phyloP scores from a whole-genome alignment of 2,888 invertebrate genomes.

The Synergus gifuensis region DNA sequence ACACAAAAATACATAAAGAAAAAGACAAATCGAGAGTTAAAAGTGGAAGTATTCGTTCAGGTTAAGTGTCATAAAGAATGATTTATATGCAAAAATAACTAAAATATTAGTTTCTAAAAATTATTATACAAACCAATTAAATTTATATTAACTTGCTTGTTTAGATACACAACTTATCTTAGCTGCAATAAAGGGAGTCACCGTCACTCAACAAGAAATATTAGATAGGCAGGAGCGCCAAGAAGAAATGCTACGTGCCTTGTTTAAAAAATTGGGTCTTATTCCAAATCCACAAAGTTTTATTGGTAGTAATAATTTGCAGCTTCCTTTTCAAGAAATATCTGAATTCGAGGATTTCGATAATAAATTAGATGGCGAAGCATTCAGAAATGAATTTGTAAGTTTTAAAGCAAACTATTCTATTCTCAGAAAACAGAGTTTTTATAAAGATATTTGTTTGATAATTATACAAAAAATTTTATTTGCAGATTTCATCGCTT shows the following conservation, averaged over 20 bases:
- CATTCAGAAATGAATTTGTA: conserved; percentile 1
- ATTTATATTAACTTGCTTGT: neutral
- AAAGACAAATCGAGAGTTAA: neutral
- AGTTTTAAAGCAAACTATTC: neutral
- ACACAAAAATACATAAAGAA: neutral
- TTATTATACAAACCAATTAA: neutral
- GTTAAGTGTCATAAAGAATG: neutral
- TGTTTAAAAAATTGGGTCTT: neutral
- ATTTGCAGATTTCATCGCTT: neutral
- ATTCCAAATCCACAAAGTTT: neutral
- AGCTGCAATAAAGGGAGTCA: neutral
- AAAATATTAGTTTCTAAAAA: neutral
- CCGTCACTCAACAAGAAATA: neutral
- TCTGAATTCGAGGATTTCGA: neutral
- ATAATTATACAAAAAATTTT: neutral
- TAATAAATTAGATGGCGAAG: neutral
- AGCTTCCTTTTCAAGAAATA: neutral
- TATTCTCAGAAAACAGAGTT: neutral
- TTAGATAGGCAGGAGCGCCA: neutral
- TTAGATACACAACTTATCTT: neutral
- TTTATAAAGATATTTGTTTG: neutral
- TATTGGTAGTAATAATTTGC: neutral
- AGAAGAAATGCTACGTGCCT: neutral
- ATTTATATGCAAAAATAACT: neutral
- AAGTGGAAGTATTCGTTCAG: neutral